Base-by-base conservation (phyloP, 2,113 vertebrate genomes). In the Pterophyllum scalare region DNA sequence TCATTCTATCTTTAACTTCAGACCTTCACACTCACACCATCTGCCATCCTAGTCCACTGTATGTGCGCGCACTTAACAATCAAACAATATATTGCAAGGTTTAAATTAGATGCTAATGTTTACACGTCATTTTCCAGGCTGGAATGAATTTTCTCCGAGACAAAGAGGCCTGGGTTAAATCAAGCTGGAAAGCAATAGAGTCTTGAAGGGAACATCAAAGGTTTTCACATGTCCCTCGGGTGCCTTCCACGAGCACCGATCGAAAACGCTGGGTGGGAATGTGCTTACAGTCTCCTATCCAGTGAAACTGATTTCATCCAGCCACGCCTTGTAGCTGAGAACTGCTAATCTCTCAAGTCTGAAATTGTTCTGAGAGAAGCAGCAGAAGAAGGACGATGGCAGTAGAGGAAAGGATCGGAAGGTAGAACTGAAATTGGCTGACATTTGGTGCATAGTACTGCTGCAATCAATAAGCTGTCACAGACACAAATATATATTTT, bases 141-240 rank as follows among this genome's bases (percentile, higher is more conserved):
- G 65, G 61, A 90, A 82, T 89, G 60, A 64, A 93, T 92, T 84
- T 79, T 52, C 75, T 72, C 59, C 17, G 11, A 91, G 86, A 91
- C 87, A 93, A 90, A 91, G 83, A 64, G 9, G 79, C 57, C 67
- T 84, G 70, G 59, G 85, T 86, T 85, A 83, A 89, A 87, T 90
- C 64, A 74, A 87, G 72, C 62, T 20, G 20, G 84, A 82, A 84
- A 89, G 87, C 40, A 76, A 93, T 85, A 40, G 75, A 78, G 83
- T 90, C 86, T 93, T 92, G 67, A 89, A 89, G 83, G 67, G 83
- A 91, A 86, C 87, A 90, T 94, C 87, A 92, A 92, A 93, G 85
- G 74, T 87, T 89, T 84, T 74, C 79, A 83, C 80, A 86, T 43
- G 81, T 87, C 90, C 91, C 92, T 80, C 26, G 64, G 82, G 93